Percentiles rank a stretch among this genome's conserved stretches.
phyloP scores from a whole-genome alignment of 1,140 invertebrate genomes.

The Drosophila jambulina region DNA sequence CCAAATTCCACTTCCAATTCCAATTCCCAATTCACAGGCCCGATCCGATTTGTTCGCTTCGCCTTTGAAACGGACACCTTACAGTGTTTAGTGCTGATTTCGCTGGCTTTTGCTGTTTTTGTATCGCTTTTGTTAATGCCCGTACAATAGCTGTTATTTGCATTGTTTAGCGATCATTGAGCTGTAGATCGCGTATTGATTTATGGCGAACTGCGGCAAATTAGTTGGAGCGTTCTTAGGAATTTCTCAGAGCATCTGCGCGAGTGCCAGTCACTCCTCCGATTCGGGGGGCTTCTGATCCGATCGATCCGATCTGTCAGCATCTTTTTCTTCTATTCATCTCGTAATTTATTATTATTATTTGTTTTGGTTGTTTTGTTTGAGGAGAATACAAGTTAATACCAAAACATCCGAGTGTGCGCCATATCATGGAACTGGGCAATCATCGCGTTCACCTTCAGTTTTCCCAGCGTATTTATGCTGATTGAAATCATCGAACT shows the following conservation, averaged over 20 bases:
- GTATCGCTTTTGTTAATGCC: slow-evolving; percentile 42
- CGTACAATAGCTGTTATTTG: slow-evolving; percentile 49
- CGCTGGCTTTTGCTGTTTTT: neutral
- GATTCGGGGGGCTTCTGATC: slow-evolving; percentile 2
- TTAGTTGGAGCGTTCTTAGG: slow-evolving; percentile 31
- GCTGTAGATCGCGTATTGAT: slow-evolving; percentile 52
- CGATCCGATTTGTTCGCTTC: slow-evolving; percentile 45
- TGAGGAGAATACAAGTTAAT: slow-evolving; percentile 1
- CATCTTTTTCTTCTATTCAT: slow-evolving; percentile 15
- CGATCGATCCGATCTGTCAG: slow-evolving; percentile 9
- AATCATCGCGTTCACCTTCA: slow-evolving; percentile 50
- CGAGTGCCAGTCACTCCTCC: slow-evolving; percentile 28
- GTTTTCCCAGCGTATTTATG: slow-evolving; percentile 47
- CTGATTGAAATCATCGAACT: slow-evolving; percentile 62
- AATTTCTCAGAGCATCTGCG: slow-evolving; percentile 11
- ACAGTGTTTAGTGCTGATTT: slow-evolving; percentile 12
- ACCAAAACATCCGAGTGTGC: slow-evolving; percentile 14
- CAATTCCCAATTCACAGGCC: slow-evolving; percentile 7
- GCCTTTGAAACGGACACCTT: slow-evolving; percentile 37
- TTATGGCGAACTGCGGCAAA: slow-evolving; percentile 39
- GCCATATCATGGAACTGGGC: slow-evolving; percentile 27
- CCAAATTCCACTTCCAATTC: neutral
- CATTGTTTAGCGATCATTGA: slow-evolving; percentile 57
- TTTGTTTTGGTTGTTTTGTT: slow-evolving; percentile 2
- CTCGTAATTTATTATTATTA: slow-evolving; percentile 5